phyloP scores from a whole-genome alignment of 92 coral and sea anemone genomes.

The Actinernus sp. region DNA sequence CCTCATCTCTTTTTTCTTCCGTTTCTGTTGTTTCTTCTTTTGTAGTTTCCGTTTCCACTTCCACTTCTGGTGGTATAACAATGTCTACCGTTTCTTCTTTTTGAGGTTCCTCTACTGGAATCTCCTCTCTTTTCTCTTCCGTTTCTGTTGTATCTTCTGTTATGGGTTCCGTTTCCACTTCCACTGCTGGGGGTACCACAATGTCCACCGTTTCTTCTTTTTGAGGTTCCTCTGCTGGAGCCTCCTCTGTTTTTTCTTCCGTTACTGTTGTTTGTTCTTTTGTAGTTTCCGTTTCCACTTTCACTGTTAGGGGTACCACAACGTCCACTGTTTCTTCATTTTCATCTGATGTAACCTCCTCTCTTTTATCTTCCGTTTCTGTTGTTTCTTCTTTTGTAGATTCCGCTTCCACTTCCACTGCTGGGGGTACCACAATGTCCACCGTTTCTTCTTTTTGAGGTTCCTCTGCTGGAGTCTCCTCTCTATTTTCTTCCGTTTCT shows the following conservation, averaged over 20 bases:
- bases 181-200: background rate
- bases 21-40: too few species aligned
- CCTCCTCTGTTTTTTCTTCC: background rate
- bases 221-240: background rate
- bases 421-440: too few species aligned
- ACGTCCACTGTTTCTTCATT: too few species aligned
- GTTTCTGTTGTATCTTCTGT: background rate
- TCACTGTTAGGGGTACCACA: too few species aligned
- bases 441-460: too few species aligned
- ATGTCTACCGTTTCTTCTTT: background rate
- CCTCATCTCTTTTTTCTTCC: too few species aligned
- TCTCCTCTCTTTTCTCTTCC: background rate
- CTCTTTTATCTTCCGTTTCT: background rate
- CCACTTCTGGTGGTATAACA: background rate
- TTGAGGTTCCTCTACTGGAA: background rate
- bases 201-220: background rate
- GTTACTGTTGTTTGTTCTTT: background rate
- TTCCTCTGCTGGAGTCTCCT: too few species aligned
- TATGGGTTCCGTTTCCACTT: background rate
- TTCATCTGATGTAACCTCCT: background rate
- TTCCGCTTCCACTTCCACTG: too few species aligned
- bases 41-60: too few species aligned
- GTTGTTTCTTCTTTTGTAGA: too few species aligned
- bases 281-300: too few species aligned
- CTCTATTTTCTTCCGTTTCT: too few species aligned